phyloP scores from a whole-genome alignment of 2,113 vertebrate species.

The Myodes glareolus region DNA sequence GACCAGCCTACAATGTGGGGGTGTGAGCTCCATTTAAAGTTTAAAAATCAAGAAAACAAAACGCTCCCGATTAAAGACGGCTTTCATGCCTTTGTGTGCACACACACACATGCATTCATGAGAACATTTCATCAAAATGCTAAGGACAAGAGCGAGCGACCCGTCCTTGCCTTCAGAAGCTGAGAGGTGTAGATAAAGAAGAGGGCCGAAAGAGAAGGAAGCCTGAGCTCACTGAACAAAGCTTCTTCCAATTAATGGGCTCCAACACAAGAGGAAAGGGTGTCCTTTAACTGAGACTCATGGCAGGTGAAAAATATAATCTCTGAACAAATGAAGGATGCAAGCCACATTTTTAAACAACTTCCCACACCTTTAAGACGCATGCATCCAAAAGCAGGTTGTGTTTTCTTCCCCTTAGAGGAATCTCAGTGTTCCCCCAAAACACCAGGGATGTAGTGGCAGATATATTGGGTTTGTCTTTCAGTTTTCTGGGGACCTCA shows the following conservation, averaged over 20 bases:
- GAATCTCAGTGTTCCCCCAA: background rate
- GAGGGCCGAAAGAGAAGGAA: conserved; percentile 68
- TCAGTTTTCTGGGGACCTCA: conserved; percentile 15
- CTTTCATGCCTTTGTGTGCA: conserved; percentile 81
- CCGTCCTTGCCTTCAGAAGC: conserved; percentile 86
- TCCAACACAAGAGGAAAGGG: background rate
- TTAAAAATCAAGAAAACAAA: conserved; percentile 87
- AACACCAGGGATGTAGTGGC: background rate
- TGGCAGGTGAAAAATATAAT: conserved; percentile 20
- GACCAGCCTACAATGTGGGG: conserved; percentile 78
- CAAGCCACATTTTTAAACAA: background rate
- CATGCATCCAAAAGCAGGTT: background rate
- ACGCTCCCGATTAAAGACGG: conserved; percentile 84
- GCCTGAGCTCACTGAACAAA: conserved; percentile 43
- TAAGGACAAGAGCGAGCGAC: conserved; percentile 84
- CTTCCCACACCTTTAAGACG: background rate
- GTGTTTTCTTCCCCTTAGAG: background rate
- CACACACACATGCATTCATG: conserved; percentile 30
- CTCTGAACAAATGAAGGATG: conserved; percentile 25
- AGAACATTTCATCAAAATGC: conserved; percentile 79
- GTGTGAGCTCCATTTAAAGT: conserved; percentile 83
- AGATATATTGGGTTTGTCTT: background rate
- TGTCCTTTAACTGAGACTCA: conserved; percentile 62
- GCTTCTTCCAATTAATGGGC: conserved; percentile 51
- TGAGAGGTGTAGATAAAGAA: conserved; percentile 54